Evolutionary conservation across 2,888 invertebrate species (phyloP).

Genomic region (Pheosia tremula): DNA sequence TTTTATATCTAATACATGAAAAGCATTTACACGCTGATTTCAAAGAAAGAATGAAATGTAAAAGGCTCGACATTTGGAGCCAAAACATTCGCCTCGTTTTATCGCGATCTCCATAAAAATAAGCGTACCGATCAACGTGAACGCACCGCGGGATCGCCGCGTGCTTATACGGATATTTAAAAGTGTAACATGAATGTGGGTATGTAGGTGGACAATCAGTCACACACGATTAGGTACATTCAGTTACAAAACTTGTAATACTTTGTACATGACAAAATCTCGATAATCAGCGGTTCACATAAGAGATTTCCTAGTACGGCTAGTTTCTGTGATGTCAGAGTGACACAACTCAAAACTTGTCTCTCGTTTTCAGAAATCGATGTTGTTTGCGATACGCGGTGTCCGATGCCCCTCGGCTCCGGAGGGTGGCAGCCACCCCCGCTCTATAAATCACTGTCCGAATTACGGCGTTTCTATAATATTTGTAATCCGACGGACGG

Average conservation of each 20-base stretch:
- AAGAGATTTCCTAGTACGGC: not conserved
- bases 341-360: constrained; percentile 62
- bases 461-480: constrained; percentile 81
- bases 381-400: constrained; percentile 72
- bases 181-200: constrained; percentile 23
- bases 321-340: constrained; percentile 21
- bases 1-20: constrained; percentile 57
- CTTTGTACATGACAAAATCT: constrained; percentile 21
- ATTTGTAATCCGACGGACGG: constrained; percentile 68
- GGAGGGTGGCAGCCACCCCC: constrained; percentile 78
- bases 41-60: constrained; percentile 32
- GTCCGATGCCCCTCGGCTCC: constrained; percentile 58
- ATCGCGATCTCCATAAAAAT: constrained; percentile 41
- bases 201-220: constrained; percentile 34
- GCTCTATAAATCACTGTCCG: constrained; percentile 83
- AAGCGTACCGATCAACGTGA: constrained; percentile 29
- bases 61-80: constrained; percentile 41
- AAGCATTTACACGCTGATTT: constrained; percentile 47
- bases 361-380: constrained; percentile 78
- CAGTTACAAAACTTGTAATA: constrained; percentile 18
- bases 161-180: constrained; percentile 25
- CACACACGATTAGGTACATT: constrained; percentile 16
- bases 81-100: constrained; percentile 36
- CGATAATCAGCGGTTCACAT: constrained; percentile 26
- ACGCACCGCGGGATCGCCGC: constrained; percentile 22